Conservation (phyloP, 2,888 invertebrate genomes). For the Tipula unca region DNA sequence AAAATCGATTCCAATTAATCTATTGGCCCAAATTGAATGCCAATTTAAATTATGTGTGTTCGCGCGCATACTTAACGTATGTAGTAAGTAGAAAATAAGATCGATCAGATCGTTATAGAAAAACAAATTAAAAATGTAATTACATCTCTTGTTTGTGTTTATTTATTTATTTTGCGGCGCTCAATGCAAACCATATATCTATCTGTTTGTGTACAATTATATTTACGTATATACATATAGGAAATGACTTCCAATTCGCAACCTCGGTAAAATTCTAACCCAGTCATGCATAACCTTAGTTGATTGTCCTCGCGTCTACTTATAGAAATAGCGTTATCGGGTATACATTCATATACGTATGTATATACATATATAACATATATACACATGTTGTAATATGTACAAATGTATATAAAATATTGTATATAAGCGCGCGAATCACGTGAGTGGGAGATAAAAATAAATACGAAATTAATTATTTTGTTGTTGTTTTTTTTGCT, state of each 20-base stretch:
- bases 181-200: neutral
- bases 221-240: neutral
- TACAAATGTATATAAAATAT: neutral
- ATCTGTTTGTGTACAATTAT: neutral
- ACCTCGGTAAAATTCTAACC: neutral
- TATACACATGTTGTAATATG: neutral
- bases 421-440: neutral
- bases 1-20: neutral
- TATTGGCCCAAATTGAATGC: neutral
- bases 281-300: constrained; percentile 14
- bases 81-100: neutral
- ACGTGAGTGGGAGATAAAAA: constrained; percentile 14
- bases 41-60: neutral
- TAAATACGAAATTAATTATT: neutral
- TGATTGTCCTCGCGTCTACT: constrained; percentile 14
- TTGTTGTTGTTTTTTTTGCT: neutral
- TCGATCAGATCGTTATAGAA: neutral
- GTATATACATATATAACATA: neutral
- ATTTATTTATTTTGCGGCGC: neutral
- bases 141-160: neutral
- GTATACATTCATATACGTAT: neutral
- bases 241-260: constrained; percentile 1
- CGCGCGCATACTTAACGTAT: neutral
- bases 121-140: neutral
- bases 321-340: neutral